Base-by-base conservation (phyloP, 2,888 invertebrate species). In the Conistra vaccinii region DNA sequence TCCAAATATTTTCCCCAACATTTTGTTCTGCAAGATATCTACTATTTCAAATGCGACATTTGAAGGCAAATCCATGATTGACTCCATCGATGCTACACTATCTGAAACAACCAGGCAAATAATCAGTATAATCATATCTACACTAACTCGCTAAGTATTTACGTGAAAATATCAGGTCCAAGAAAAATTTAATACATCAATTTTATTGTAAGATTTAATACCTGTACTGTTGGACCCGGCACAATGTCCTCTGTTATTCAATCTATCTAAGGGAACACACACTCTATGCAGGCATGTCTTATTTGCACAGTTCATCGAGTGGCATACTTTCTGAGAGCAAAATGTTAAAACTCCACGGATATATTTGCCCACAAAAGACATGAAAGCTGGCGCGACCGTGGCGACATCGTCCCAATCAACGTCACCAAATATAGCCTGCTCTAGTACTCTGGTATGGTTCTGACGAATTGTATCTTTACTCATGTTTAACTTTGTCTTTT, bases 301-400 rank as follows among this genome's bases (percentile, higher is more conserved):
- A 58, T 94, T 89, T 17, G 85, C 89, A 81, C 96, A 96, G 85
- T 95, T 95, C 92, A 96, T 94, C 45, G 96, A 96, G 85, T 95
- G 95, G 76, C 96, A 96, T 81, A 91, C 85, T 65, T 81, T 91
- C 73, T 93, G 88, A 5, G 96, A 95, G 81, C 96, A 96, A 81
- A 96, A 94, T 58, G 96, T 95, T 83, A 96, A 86, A 67, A 93
- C 88, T 32, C 96, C 96, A 73, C 86, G 91, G n/a, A 95, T 91
- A 82, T 96, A 95, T 92, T 96, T 96, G 20, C 96, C 96, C 12
- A 96, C 91, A 79, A 95, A 95, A 17, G 95, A 95, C 86, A 95
- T 90, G 75, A 96, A 95, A 20, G 93, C 92, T 29, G 95, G 95
- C 23, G 92, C 94, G 14, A 96, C 92, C n/a, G 92, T 89, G 74